These are phyloP conservation scores for Charina bottae DNA, from an alignment of 2,113 vertebrate genomes.

Conservation along the genomic window DNA sequence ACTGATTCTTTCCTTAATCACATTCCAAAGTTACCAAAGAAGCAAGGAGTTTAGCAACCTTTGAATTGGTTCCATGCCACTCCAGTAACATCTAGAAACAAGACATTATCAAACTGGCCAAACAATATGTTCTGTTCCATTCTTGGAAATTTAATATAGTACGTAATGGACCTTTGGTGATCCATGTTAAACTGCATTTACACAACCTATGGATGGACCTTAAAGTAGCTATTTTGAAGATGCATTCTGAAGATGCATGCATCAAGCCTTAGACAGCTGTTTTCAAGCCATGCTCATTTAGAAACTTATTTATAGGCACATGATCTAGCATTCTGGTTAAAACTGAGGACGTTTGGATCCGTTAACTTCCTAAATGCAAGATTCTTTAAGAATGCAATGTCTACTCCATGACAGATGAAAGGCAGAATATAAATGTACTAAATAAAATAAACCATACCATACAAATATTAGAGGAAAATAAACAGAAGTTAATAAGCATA, in stretches of 20 bases:
- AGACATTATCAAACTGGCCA: background rate
- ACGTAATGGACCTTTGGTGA: background rate
- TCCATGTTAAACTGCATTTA: background rate
- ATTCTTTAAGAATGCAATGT: background rate
- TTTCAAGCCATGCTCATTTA: background rate
- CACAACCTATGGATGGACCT: background rate
- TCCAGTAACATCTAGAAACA: background rate
- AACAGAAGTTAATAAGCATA: background rate
- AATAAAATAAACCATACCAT: background rate
- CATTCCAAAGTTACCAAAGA: background rate
- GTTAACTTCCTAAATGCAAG: background rate
- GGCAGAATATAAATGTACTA: background rate
- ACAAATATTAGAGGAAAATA: background rate
- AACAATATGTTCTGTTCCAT: background rate
- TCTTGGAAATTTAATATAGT: background rate
- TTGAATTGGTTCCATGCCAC: background rate
- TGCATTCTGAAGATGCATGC: background rate
- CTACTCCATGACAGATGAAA: background rate
- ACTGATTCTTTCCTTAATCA: background rate
- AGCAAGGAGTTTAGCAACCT: background rate
- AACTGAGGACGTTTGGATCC: background rate
- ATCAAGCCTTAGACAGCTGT: background rate
- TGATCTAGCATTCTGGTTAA: background rate
- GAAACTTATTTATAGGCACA: background rate
- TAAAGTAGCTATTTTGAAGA: background rate